Percentiles rank a stretch among this genome's conserved stretches.
Evolutionary conservation across 2,888 invertebrate genomes (phyloP).

Genomic region (Heliconius cydno): DNA sequence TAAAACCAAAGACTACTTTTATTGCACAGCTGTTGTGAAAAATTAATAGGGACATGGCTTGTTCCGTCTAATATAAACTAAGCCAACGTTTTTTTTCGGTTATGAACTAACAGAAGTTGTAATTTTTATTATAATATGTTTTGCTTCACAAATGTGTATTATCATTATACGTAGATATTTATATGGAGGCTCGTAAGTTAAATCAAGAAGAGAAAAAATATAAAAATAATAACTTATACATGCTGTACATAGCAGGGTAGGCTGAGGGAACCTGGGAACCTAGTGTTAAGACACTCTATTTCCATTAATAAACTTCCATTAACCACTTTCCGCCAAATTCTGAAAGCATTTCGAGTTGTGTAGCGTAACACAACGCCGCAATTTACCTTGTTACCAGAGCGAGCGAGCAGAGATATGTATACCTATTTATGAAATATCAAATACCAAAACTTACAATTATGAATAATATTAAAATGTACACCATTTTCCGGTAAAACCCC

Average conservation of each 20-base stretch:
- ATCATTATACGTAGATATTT: too few relatives aligned
- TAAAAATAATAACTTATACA: too few relatives aligned
- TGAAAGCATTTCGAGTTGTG: too few relatives aligned
- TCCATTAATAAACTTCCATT: too few relatives aligned
- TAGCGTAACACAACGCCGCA: too few relatives aligned
- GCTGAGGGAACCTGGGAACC: too few relatives aligned
- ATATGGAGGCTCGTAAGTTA: not conserved
- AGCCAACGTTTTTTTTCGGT: conserved; percentile 8
- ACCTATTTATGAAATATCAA: not conserved
- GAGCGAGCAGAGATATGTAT: too few relatives aligned
- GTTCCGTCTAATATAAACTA: conserved; percentile 39
- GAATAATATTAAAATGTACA: not conserved
- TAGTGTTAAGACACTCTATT: too few relatives aligned
- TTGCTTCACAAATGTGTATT: not conserved
- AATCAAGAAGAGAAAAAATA: too few relatives aligned
- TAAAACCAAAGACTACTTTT: conserved; percentile 58
- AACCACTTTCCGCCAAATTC: too few relatives aligned
- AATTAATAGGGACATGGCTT: conserved; percentile 51
- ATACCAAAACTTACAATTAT: not conserved
- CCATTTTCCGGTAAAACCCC: not conserved
- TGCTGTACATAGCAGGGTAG: too few relatives aligned
- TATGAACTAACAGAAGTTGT: not conserved
- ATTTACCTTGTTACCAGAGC: too few relatives aligned
- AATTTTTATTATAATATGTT: not conserved
- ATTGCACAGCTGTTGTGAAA: conserved; percentile 62